These are phyloP conservation scores for Papilio helenus DNA, from an alignment of 1,140 invertebrate species.

Conservation along the genomic window DNA sequence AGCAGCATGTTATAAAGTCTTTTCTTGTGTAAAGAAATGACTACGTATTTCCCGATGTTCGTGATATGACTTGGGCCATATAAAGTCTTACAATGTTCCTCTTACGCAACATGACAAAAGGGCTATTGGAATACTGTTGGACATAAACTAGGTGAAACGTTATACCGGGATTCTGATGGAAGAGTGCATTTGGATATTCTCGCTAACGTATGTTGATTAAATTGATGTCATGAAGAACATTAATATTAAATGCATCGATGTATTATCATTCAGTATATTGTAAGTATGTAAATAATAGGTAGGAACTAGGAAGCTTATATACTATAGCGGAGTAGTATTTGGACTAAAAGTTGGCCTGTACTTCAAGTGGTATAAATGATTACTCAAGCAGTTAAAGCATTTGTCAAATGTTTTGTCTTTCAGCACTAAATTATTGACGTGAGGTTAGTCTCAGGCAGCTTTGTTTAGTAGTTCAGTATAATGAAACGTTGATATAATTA, in stretches of 20 bases:
- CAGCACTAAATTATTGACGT: neutral
- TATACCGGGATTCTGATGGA: neutral
- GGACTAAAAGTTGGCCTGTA: too few relatives aligned
- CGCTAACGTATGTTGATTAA: neutral
- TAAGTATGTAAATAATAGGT: too few relatives aligned
- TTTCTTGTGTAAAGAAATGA: neutral
- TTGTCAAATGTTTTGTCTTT: neutral
- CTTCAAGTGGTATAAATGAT: too few relatives aligned
- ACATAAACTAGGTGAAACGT: neutral
- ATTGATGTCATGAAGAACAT: neutral
- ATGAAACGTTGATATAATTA: constrained; percentile 29
- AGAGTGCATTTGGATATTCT: neutral
- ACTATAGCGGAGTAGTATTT: too few relatives aligned
- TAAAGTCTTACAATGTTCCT: neutral
- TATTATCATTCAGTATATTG: too few relatives aligned
- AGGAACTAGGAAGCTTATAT: too few relatives aligned
- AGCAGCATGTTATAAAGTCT: neutral
- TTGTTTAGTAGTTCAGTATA: constrained; percentile 10
- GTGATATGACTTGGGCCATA: neutral
- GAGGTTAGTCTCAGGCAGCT: neutral
- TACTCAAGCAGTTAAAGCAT: too few relatives aligned
- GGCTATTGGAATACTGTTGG: neutral
- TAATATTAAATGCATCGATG: neutral
- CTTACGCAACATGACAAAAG: neutral
- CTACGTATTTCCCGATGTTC: neutral